These are phyloP conservation scores for Lagopus leucura DNA, from an alignment of 2,113 vertebrate genomes.

Conservation along the genomic window DNA sequence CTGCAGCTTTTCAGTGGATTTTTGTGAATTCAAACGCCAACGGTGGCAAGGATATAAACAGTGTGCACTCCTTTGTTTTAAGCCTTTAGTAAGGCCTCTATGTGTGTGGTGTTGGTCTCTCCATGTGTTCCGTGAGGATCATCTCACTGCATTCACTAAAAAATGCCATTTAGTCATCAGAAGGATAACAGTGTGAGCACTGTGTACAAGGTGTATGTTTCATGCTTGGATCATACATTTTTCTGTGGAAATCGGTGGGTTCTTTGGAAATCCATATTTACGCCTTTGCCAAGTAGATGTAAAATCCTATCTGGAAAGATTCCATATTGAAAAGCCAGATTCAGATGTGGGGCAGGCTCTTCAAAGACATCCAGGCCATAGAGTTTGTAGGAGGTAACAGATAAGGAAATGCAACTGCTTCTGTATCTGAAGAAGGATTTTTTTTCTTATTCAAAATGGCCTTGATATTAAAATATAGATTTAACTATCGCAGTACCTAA, in stretches of 20 bases:
- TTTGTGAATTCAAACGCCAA: neutral
- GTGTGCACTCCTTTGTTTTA: neutral
- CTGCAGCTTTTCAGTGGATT: neutral
- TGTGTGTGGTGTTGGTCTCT: neutral
- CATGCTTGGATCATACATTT: neutral
- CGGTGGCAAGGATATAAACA: neutral
- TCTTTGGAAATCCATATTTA: neutral
- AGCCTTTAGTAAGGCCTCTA: neutral
- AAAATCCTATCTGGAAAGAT: neutral
- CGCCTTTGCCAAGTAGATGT: neutral
- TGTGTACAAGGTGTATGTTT: fast-evolving
- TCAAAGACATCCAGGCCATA: neutral
- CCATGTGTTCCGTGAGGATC: neutral
- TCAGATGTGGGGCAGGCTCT: neutral
- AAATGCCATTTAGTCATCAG: neutral
- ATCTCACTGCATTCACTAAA: neutral
- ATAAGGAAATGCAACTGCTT: neutral
- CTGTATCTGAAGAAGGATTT: neutral
- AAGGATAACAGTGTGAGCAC: neutral
- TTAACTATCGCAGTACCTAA: fast-evolving
- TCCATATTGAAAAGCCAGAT: neutral
- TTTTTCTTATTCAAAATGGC: neutral
- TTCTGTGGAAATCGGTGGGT: neutral
- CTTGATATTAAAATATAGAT: neutral
- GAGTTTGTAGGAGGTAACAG: neutral